These are phyloP conservation scores for Dicrurus megarhynchus DNA, from an alignment of 2,113 vertebrate genomes.

Conservation along the genomic window DNA sequence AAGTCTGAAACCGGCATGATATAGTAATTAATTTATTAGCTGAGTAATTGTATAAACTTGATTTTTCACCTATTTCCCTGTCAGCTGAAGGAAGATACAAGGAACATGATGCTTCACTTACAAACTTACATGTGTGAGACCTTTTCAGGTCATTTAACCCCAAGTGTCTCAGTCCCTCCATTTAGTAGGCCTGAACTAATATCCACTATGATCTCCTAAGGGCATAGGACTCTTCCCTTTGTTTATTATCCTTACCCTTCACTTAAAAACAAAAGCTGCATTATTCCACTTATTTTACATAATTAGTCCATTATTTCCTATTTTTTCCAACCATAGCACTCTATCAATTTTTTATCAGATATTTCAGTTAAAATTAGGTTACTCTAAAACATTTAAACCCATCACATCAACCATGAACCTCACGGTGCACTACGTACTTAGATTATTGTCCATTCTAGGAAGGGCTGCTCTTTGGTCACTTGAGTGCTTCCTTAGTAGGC, in stretches of 20 bases:
- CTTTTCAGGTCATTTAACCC: neutral
- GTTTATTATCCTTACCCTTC: neutral
- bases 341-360: neutral
- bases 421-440: neutral
- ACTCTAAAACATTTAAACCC: neutral
- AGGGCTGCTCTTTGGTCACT: neutral
- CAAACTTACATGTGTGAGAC: neutral
- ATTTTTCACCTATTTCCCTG: neutral
- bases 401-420: neutral
- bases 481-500: neutral
- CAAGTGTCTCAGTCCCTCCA: neutral
- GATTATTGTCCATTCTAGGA: neutral
- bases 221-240: neutral
- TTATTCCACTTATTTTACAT: neutral
- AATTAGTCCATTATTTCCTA: neutral
- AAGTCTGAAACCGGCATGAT: neutral
- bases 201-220: neutral
- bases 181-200: neutral
- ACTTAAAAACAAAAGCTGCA: neutral
- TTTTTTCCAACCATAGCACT: neutral
- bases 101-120: neutral
- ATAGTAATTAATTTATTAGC: neutral
- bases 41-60: neutral
- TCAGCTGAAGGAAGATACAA: neutral
- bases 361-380: neutral